These are phyloP conservation scores for Drosophila sturtevanti DNA, from an alignment of 1,140 invertebrate genomes.

Conservation along the genomic window DNA sequence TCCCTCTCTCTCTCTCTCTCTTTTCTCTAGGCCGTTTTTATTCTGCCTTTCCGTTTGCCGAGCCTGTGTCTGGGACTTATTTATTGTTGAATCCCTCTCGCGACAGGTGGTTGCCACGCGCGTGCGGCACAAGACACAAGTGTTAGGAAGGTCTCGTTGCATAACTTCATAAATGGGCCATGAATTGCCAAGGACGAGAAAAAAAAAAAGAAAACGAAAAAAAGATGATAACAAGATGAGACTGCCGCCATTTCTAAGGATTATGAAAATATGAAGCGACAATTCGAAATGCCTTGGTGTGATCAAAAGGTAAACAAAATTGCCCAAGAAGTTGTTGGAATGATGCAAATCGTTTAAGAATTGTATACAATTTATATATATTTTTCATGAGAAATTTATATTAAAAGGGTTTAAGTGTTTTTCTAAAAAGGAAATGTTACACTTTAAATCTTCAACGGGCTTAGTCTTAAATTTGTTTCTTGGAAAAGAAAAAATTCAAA, in stretches of 20 bases:
- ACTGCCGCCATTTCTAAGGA: background rate
- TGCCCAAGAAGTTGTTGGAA: background rate
- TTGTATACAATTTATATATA: too few relatives aligned
- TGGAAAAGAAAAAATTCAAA: too few relatives aligned
- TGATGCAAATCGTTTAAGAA: background rate
- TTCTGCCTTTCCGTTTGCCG: conserved; percentile 19
- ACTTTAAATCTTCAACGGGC: too few relatives aligned
- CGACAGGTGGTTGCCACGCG: conserved; percentile 71
- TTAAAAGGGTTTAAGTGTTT: background rate
- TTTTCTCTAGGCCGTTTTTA: conserved; percentile 27
- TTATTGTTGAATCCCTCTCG: conserved; percentile 56
- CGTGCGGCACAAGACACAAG: conserved; percentile 25
- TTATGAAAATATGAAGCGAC: conserved; percentile 7
- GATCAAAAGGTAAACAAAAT: conserved; percentile 2
- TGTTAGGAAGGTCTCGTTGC: conserved; percentile 11
- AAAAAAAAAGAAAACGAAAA: background rate
- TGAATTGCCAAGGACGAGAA: conserved; percentile 8
- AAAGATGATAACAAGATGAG: conserved; percentile 9
- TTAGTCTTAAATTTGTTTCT: too few relatives aligned
- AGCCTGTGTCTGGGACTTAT: conserved; percentile 52
- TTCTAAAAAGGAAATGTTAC: too few relatives aligned
- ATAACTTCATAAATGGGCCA: conserved; percentile 47
- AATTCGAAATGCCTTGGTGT: background rate
- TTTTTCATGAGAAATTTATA: background rate
- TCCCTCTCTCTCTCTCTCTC: too few relatives aligned